Evolutionary conservation across 2,113 vertebrate species (phyloP).

Genomic region (Lepus americanus): DNA sequence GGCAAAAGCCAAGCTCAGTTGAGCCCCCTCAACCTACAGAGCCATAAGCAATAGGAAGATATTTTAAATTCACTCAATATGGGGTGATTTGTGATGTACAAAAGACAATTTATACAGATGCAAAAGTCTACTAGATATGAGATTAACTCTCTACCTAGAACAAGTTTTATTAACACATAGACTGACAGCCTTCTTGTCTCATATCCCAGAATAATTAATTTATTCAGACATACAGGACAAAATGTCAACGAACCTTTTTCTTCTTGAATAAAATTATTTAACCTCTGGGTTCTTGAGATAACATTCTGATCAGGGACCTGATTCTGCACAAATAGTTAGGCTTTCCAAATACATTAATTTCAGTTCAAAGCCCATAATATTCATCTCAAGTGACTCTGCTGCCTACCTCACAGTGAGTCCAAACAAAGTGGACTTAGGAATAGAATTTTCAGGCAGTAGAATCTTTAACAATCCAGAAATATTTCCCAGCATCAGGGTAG

Average conservation of each 20-base stretch:
- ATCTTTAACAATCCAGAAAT: slow-evolving; percentile 45
- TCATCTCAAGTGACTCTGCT: slow-evolving; percentile 45
- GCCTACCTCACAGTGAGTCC: slow-evolving; percentile 45
- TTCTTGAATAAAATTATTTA: slow-evolving; percentile 50
- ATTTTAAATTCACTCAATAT: slow-evolving; percentile 34
- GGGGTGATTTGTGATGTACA: background rate
- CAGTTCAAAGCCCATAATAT: slow-evolving; percentile 54
- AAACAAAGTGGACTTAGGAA: slow-evolving; percentile 39
- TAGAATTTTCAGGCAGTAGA: slow-evolving; percentile 8
- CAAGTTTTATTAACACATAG: slow-evolving; percentile 39
- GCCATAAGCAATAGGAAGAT: background rate
- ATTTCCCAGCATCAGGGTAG: slow-evolving; percentile 4
- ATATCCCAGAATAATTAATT: slow-evolving; percentile 25
- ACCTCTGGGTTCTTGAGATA: background rate
- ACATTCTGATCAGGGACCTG: slow-evolving; percentile 19
- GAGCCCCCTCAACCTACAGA: background rate
- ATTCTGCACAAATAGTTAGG: background rate
- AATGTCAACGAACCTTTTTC: slow-evolving; percentile 42
- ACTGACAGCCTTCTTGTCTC: background rate
- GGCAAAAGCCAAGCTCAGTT: background rate
- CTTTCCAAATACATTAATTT: slow-evolving; percentile 36
- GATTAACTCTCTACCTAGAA: slow-evolving; percentile 41
- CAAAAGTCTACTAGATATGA: background rate
- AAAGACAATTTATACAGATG: slow-evolving; percentile 54
- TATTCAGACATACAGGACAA: slow-evolving; percentile 33